phyloP scores from a whole-genome alignment of 2,797 vertebrate genomes.

The Rhinoraja longicauda region DNA sequence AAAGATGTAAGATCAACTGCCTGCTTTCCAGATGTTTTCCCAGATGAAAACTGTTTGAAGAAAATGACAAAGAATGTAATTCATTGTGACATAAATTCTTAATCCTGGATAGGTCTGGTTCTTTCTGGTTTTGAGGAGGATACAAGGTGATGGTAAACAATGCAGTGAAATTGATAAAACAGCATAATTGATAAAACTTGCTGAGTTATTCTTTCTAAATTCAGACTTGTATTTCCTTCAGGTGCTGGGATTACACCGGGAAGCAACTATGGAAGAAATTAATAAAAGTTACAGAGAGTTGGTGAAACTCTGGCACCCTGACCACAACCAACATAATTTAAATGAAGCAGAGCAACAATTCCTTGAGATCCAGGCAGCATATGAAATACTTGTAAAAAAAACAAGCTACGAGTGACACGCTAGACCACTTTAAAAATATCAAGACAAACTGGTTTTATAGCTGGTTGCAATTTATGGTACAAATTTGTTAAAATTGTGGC shows the following conservation, averaged over 20 bases:
- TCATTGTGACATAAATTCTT: not conserved
- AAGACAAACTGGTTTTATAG: not conserved
- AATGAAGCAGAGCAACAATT: slow-evolving; percentile 71
- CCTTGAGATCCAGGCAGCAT: slow-evolving; percentile 75
- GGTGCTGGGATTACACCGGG: slow-evolving; percentile 64
- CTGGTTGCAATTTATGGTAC: not conserved
- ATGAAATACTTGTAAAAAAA: slow-evolving; percentile 61
- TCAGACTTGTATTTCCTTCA: slow-evolving; percentile 45
- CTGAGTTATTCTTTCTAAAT: slow-evolving; percentile 4
- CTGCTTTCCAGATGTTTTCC: no score
- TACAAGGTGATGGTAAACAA: not conserved
- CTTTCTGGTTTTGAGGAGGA: not conserved
- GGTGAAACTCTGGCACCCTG: slow-evolving; percentile 81
- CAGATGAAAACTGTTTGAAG: not conserved
- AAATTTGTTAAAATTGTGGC: not conserved
- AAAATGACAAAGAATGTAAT: not conserved
- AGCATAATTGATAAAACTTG: not conserved
- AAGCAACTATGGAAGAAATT: slow-evolving; percentile 71
- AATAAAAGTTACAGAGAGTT: slow-evolving; percentile 67
- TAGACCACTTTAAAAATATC: not conserved
- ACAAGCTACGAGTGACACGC: slow-evolving; percentile 39
- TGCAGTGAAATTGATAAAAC: not conserved
- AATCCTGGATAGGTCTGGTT: not conserved
- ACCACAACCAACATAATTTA: slow-evolving; percentile 66
- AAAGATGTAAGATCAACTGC: not conserved